These are phyloP conservation scores for Limosa lapponica DNA, from an alignment of 2,797 vertebrate species.

Conservation along the genomic window DNA sequence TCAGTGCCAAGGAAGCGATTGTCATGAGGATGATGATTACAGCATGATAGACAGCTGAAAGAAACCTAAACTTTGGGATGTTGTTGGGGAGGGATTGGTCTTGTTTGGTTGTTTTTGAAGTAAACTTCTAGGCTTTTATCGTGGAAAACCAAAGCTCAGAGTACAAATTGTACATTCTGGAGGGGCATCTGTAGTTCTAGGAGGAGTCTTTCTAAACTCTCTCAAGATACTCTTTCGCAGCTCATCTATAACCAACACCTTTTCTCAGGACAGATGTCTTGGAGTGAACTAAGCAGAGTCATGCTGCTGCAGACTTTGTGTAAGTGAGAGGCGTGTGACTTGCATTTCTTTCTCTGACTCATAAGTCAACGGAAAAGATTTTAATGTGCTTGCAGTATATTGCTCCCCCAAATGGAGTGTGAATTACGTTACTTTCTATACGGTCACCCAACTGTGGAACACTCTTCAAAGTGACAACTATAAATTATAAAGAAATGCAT, in stretches of 20 bases:
- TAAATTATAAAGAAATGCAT: background rate
- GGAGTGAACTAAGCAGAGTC: background rate
- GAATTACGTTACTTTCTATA: background rate
- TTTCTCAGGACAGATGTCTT: background rate
- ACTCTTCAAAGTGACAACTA: background rate
- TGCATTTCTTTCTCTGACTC: slow-evolving; percentile 2
- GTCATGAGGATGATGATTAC: background rate
- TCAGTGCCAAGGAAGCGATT: background rate
- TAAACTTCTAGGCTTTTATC: background rate
- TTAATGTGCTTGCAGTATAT: background rate
- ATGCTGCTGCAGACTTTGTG: background rate
- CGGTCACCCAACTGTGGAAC: background rate
- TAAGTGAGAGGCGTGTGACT: background rate
- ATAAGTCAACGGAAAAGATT: background rate
- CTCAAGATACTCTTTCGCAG: background rate
- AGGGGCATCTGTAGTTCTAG: background rate
- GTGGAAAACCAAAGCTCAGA: background rate
- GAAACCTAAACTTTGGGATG: background rate
- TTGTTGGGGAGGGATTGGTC: background rate
- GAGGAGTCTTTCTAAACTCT: background rate
- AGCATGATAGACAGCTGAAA: background rate
- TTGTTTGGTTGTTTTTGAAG: background rate
- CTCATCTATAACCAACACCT: background rate
- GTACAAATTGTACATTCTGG: background rate
- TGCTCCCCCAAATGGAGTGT: background rate